Base-by-base conservation (phyloP, 2,888 invertebrate genomes). In the Parapristionchus giblindavisi region DNA sequence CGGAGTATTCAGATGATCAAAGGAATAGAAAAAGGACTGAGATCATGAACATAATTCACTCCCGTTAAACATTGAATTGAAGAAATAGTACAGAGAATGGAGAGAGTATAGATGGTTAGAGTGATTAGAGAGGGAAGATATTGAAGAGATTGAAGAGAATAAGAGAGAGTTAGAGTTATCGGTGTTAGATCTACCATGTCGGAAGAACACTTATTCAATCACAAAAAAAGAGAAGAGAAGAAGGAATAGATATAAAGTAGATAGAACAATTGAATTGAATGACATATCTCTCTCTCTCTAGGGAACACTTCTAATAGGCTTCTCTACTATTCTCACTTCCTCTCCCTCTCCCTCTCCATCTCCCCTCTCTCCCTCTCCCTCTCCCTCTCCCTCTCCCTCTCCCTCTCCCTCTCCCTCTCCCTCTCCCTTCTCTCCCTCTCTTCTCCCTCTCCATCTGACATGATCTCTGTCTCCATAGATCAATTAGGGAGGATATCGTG, bases 131-230 rank as follows among this genome's bases (percentile, higher is more conserved):
- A n/a, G n/a, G n/a, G n/a, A n/a, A n/a, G n/a, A n/a, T n/a, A n/a
- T n/a, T n/a, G n/a, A n/a, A n/a, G n/a, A n/a, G n/a, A n/a, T n/a
- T n/a, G n/a, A n/a, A n/a, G n/a, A 43, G 63, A 29, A 21, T 29
- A 43, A 40, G 43, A 29, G 56, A 27, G 29, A 65, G 32, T 40
- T 43, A 32, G 3, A 17, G 43, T 65, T 65, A 65, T 65, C 63
- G 29, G 63, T 65, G 63, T 65, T 24, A 27, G n/a, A 65, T 65
- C 63, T 65, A 65, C 43, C 63, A 27, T 29, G 36, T 65, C 40
- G 63, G 63, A 65, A 65, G 40, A 29, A 29, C 63, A 40, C 17
- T 65, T 43, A 29, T 24, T n/a, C 5, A 11, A 40, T 3, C 24
- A 61, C n/a, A 58, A 29, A 3, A 43, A 43, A n/a, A 34, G 58